Conservation (phyloP, 2,888 invertebrate genomes). For the Nysson spinosus region DNA sequence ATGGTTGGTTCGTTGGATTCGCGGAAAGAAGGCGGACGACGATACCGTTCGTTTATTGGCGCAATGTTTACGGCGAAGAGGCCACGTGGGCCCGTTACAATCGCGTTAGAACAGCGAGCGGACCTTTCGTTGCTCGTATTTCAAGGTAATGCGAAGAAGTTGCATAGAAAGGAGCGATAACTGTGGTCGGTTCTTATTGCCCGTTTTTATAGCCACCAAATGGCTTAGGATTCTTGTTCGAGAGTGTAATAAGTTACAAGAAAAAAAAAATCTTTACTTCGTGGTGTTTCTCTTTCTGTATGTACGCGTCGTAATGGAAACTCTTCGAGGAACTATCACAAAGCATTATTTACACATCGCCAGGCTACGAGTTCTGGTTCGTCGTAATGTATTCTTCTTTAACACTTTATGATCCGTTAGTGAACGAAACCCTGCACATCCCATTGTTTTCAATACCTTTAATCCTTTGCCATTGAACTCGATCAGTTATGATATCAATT, state of each 20-base stretch:
- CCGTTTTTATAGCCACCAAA: slow-evolving; percentile 47
- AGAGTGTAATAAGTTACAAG: slow-evolving; percentile 49
- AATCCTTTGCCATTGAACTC: not conserved
- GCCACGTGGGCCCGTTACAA: slow-evolving; percentile 58
- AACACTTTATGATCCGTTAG: slow-evolving; percentile 20
- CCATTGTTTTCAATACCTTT: not conserved
- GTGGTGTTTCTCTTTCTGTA: slow-evolving; percentile 5
- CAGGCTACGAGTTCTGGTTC: slow-evolving; percentile 13
- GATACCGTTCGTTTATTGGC: slow-evolving; percentile 41
- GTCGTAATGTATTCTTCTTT: slow-evolving; percentile 31
- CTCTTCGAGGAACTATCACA: slow-evolving; percentile 34
- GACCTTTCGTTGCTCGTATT: slow-evolving; percentile 32
- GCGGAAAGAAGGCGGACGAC: slow-evolving; percentile 32
- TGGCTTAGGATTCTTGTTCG: slow-evolving; percentile 39
- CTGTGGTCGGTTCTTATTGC: slow-evolving; percentile 42
- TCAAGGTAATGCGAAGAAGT: slow-evolving; percentile 52
- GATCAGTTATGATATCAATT: too few species aligned
- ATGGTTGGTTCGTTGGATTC: slow-evolving; percentile 32
- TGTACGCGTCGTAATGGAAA: slow-evolving; percentile 33
- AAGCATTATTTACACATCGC: slow-evolving; percentile 30
- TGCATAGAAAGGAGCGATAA: slow-evolving; percentile 54
- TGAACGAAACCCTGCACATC: slow-evolving; percentile 27
- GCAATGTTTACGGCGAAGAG: slow-evolving; percentile 46
- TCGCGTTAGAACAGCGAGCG: slow-evolving; percentile 20
- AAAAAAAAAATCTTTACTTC: slow-evolving; percentile 38